Conservation (phyloP, 1,140 invertebrate species). For the Grapholita molesta region DNA sequence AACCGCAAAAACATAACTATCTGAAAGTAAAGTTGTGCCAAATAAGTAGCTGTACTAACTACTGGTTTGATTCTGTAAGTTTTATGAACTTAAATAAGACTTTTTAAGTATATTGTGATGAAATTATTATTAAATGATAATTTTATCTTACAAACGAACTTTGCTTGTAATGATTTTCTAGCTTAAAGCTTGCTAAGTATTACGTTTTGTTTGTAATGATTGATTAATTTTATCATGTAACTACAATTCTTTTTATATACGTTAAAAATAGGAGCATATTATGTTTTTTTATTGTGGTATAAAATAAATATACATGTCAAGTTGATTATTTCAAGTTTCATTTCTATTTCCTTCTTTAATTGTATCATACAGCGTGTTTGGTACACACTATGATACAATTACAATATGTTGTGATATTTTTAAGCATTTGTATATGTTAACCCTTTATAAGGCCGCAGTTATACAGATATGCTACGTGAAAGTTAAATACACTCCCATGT, state of each 20-base stretch:
- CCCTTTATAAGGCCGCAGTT: no score
- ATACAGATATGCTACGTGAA: no score
- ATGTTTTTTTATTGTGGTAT: constrained; percentile 62
- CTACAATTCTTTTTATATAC: constrained; percentile 31
- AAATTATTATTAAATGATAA: constrained; percentile 20
- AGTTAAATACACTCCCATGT: no score
- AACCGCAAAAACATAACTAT: not conserved
- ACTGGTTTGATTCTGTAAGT: not conserved
- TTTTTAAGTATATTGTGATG: not conserved
- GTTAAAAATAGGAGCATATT: constrained; percentile 49
- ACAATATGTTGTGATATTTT: no score
- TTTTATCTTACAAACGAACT: constrained; percentile 21
- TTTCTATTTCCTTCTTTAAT: not conserved
- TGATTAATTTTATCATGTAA: constrained; percentile 22
- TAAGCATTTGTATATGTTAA: no score
- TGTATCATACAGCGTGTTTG: no score
- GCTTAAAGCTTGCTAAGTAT: constrained; percentile 42
- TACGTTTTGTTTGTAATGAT: constrained; percentile 40
- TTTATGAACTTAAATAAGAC: not conserved
- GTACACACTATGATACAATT: no score
- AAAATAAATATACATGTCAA: constrained; percentile 62
- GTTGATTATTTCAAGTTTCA: constrained; percentile 19
- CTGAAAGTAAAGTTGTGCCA: not conserved
- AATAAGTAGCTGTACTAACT: not conserved
- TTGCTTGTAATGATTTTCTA: constrained; percentile 30